Conservation (phyloP, 2,113 vertebrate genomes). For the Prunella himalayana region DNA sequence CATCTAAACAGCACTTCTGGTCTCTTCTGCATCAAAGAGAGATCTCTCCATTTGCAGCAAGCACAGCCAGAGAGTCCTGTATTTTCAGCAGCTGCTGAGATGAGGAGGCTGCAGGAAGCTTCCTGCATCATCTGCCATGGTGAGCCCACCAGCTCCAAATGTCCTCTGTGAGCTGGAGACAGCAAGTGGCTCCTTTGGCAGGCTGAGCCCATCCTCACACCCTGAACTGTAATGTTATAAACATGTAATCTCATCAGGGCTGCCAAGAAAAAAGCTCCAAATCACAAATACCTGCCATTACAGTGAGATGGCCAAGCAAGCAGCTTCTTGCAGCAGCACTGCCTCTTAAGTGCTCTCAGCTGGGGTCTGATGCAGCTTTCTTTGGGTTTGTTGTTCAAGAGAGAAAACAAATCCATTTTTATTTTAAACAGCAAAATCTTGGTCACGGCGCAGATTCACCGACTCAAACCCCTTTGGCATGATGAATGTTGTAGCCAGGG, state of each 20-base stretch:
- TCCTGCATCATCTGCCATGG: background rate
- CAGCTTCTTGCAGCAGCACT: background rate
- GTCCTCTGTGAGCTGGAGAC: background rate
- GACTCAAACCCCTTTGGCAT: background rate
- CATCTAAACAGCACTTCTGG: background rate
- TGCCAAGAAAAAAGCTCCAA: background rate
- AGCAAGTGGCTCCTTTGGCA: background rate
- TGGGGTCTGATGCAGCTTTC: background rate
- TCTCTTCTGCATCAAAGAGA: background rate
- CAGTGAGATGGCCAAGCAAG: background rate
- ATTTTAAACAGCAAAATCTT: background rate
- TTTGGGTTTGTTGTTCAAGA: background rate
- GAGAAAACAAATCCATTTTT: background rate
- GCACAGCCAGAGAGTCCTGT: background rate
- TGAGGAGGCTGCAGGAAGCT: background rate
- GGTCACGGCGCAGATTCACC: background rate
- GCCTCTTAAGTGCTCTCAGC: background rate
- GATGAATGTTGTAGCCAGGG: background rate
- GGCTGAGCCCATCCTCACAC: background rate
- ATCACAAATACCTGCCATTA: background rate
- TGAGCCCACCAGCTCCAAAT: background rate
- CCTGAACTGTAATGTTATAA: background rate
- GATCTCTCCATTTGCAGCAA: background rate
- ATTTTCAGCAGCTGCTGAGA: background rate
- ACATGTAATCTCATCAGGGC: background rate